Evolutionary conservation across 2,797 vertebrate genomes (phyloP).

Genomic region (Zalophus californianus): DNA sequence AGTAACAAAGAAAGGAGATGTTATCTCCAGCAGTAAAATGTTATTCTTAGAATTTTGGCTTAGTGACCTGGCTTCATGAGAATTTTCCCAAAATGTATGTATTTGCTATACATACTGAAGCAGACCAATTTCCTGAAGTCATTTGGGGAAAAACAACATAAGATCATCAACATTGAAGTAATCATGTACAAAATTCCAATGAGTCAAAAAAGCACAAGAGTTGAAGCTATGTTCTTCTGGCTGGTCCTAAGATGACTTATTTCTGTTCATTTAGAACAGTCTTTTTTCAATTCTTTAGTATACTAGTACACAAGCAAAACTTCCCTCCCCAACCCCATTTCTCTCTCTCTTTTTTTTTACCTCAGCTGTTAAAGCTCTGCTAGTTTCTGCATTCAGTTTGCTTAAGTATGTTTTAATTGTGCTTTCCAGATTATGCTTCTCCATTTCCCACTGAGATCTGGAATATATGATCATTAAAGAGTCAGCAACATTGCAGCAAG

Average conservation of each 20-base stretch:
- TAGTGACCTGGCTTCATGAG: constrained; percentile 44
- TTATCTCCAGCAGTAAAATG: not conserved
- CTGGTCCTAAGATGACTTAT: not conserved
- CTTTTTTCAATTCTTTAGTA: constrained; percentile 15
- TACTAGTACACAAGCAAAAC: constrained; percentile 22
- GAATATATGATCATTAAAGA: constrained; percentile 63
- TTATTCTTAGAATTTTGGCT: constrained; percentile 41
- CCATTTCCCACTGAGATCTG: constrained; percentile 78
- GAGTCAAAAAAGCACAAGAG: constrained; percentile 18
- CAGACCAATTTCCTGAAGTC: constrained; percentile 24
- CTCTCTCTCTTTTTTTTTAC: not conserved
- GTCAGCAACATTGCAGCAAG: constrained; percentile 33
- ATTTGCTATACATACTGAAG: not conserved
- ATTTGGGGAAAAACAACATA: not conserved
- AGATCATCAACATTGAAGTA: constrained; percentile 38
- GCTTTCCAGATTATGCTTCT: constrained; percentile 70
- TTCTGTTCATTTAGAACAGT: constrained; percentile 41
- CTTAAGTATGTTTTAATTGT: constrained; percentile 77
- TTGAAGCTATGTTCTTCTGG: constrained; percentile 33
- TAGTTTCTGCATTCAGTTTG: constrained; percentile 77
- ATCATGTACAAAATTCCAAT: not conserved
- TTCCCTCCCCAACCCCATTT: not conserved
- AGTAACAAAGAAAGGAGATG: constrained; percentile 16
- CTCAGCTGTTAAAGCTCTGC: constrained; percentile 75
- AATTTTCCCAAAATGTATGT: not conserved